Evolutionary conservation across 2,888 invertebrate species (phyloP).

Genomic region (Aporophyla nigra): DNA sequence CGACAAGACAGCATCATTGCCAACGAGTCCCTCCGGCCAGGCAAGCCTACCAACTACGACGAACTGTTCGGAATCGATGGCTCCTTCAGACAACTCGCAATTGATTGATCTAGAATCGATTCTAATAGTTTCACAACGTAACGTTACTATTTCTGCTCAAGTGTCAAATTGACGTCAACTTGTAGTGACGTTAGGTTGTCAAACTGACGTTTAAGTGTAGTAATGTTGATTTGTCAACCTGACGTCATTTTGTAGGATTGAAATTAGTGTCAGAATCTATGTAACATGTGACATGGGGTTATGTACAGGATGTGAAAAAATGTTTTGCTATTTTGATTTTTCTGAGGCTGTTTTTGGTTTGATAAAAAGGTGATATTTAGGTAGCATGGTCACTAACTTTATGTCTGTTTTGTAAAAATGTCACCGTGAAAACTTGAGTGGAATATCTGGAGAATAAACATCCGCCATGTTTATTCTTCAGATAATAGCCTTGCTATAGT

Average conservation of each 20-base stretch:
- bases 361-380: neutral
- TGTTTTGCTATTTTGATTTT: neutral
- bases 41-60: conserved; percentile 95
- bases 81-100: conserved; percentile 95
- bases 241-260: conserved; percentile 1
- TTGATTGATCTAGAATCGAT: conserved; percentile 91
- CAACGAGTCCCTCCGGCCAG: conserved; percentile 95
- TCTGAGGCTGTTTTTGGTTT: neutral
- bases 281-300: too few species aligned
- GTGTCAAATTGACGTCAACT: conserved; percentile 22
- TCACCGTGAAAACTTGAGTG: too few species aligned
- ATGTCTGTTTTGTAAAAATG: too few species aligned
- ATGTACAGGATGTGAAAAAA: conserved; percentile 7
- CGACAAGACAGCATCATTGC: conserved; percentile 94
- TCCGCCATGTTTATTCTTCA: too few species aligned
- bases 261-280: conserved; percentile 7
- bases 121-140: conserved; percentile 18
- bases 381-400: neutral
- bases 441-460: too few species aligned
- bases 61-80: conserved; percentile 97
- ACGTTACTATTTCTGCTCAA: conserved; percentile 27
- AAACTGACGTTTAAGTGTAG: conserved; percentile 20
- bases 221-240: conserved; percentile 5
- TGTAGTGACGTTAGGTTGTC: conserved; percentile 17
- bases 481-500: too few species aligned